Percentiles rank a stretch among this genome's conserved stretches.
These are phyloP conservation scores for Drosophila bifasciata DNA, from an alignment of 1,140 invertebrate species.

Conservation along the genomic window DNA sequence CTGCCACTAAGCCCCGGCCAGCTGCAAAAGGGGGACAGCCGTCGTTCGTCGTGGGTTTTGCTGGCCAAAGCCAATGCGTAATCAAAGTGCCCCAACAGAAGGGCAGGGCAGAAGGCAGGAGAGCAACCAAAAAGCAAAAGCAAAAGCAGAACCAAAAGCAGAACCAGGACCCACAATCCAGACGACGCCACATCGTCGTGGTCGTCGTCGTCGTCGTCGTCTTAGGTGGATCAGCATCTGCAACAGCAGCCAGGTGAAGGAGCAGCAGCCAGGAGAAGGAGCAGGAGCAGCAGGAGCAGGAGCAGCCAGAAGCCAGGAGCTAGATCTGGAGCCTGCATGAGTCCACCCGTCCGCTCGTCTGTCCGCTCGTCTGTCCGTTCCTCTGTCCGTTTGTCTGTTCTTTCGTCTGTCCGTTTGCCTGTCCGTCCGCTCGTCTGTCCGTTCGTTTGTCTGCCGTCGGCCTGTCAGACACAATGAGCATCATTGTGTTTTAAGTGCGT, in stretches of 20 bases:
- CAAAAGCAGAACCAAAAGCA: slow-evolving; percentile 6
- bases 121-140: background rate
- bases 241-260: background rate
- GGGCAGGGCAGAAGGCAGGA: background rate
- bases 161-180: slow-evolving; percentile 27
- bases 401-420: slow-evolving; percentile 48
- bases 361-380: slow-evolving; percentile 11
- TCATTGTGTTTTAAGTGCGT: slow-evolving; percentile 82
- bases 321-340: too few species aligned
- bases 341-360: background rate
- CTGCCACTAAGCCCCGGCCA: background rate
- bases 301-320: too few species aligned
- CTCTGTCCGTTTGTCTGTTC: slow-evolving; percentile 39
- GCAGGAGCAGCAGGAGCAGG: too few species aligned
- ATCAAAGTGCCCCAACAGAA: slow-evolving; percentile 64
- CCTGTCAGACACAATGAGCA: slow-evolving; percentile 81
- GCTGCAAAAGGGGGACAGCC: slow-evolving; percentile 22
- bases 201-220: slow-evolving; percentile 48
- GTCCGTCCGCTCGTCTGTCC: slow-evolving; percentile 32
- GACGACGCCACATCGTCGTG: slow-evolving; percentile 68
- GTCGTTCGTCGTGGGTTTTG: background rate
- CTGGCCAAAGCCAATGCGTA: slow-evolving; percentile 69
- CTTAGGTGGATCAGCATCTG: slow-evolving; percentile 70
- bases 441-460: slow-evolving; percentile 35
- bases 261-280: too few species aligned